Conservation (phyloP, 2,113 vertebrate species). For the Myotis yumanensis region DNA sequence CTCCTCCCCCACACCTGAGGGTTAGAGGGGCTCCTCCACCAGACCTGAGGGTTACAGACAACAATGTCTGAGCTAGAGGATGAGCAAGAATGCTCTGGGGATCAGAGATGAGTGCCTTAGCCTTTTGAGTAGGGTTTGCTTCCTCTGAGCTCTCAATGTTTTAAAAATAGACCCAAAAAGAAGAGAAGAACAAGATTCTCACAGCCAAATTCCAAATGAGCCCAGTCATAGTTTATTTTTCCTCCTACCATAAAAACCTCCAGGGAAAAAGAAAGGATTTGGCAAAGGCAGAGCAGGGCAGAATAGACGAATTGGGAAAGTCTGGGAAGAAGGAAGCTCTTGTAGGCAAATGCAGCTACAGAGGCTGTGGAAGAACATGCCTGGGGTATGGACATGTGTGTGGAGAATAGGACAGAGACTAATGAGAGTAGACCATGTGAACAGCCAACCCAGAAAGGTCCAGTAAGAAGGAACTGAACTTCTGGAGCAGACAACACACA, state of each 20-base stretch:
- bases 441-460: not conserved
- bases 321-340: not conserved
- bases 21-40: not conserved
- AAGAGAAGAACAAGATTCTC: not conserved
- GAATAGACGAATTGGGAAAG: not conserved
- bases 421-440: not conserved
- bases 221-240: constrained; percentile 1
- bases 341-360: not conserved
- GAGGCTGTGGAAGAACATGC: not conserved
- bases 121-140: not conserved
- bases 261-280: not conserved
- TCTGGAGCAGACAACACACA: not conserved
- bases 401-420: not conserved
- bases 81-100: not conserved
- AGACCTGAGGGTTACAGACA: not conserved
- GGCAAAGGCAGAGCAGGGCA: not conserved
- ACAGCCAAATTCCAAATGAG: constrained; percentile 25
- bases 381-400: accelerated
- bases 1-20: not conserved
- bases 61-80: not conserved
- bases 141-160: not conserved
- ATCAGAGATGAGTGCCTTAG: not conserved
- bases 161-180: constrained; percentile 36
- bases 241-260: not conserved
- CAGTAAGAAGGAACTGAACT: not conserved